phyloP scores from a whole-genome alignment of 2,797 vertebrate species.

The Moxostoma hubbsi region DNA sequence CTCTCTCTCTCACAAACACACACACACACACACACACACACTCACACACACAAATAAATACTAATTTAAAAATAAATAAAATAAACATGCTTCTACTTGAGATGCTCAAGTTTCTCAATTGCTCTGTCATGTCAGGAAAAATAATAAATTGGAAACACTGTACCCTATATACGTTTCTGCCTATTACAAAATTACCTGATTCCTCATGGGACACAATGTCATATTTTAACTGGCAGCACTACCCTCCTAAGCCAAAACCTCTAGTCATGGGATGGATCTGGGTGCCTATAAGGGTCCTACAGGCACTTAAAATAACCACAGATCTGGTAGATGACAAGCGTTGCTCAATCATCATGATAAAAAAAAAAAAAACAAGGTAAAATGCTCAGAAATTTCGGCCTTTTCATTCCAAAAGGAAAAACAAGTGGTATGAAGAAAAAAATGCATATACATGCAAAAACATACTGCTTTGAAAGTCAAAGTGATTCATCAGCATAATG shows the following conservation, averaged over 20 bases:
- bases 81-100: not conserved
- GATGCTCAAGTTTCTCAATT: not conserved
- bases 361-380: not conserved
- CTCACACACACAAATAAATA: not conserved
- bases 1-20: no score
- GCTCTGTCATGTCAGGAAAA: not conserved
- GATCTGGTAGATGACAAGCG: constrained; percentile 9
- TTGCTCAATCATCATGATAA: not conserved
- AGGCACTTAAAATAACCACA: constrained; percentile 23
- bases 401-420: constrained; percentile 11
- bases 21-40: no score
- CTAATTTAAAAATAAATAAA: not conserved
- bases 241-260: constrained; percentile 14
- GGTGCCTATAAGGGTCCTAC: not conserved
- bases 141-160: constrained; percentile 9
- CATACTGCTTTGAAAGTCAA: not conserved
- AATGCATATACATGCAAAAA: constrained; percentile 3
- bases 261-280: constrained; percentile 15
- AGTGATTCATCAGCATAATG: constrained; percentile 26
- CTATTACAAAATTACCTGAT: constrained; percentile 30
- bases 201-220: constrained; percentile 37
- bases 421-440: not conserved
- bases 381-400: not conserved
- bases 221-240: constrained; percentile 25
- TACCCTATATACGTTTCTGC: constrained; percentile 30